These are phyloP conservation scores for Isoperla grammatica DNA, from an alignment of 2,888 invertebrate genomes.

Conservation along the genomic window DNA sequence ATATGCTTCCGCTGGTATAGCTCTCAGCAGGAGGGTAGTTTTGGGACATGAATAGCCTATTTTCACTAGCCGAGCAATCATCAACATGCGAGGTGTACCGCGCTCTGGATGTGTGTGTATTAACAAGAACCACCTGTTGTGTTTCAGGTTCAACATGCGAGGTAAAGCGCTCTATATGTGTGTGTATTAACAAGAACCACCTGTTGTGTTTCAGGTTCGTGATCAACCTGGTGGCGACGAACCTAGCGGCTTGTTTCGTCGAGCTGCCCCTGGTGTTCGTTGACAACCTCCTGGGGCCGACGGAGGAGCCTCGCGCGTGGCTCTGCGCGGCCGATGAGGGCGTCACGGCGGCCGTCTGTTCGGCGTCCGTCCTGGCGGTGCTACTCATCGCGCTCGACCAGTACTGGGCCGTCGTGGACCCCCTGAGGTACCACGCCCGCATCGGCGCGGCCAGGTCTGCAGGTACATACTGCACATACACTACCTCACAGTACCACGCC, in stretches of 20 bases:
- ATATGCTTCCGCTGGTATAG: too few species aligned
- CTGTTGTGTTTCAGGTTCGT: slow-evolving; percentile 60
- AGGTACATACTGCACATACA: too few species aligned
- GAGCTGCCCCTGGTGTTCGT: slow-evolving; percentile 43
- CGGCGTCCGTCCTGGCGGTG: slow-evolving; percentile 42
- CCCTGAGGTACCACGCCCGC: slow-evolving; percentile 56
- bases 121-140: too few species aligned
- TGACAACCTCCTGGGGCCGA: slow-evolving; percentile 29
- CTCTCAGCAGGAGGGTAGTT: too few species aligned
- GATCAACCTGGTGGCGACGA: slow-evolving; percentile 52
- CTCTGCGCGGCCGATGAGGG: slow-evolving; percentile 53
- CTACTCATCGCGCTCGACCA: slow-evolving; percentile 51
- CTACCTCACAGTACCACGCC: too few species aligned
- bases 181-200: too few species aligned
- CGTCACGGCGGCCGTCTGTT: slow-evolving; percentile 53
- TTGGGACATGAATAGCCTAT: too few species aligned
- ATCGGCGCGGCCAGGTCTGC: slow-evolving; percentile 49
- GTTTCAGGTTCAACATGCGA: too few species aligned
- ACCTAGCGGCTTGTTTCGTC: slow-evolving; percentile 42
- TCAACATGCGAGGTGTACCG: too few species aligned
- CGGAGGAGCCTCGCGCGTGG: neutral
- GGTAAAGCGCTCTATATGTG: too few species aligned
- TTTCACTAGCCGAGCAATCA: too few species aligned
- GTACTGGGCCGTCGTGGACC: slow-evolving; percentile 60
- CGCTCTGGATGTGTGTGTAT: too few species aligned